These are phyloP conservation scores for Hapalemur alaotrensis DNA, from an alignment of 2,797 vertebrate species.

Conservation along the genomic window DNA sequence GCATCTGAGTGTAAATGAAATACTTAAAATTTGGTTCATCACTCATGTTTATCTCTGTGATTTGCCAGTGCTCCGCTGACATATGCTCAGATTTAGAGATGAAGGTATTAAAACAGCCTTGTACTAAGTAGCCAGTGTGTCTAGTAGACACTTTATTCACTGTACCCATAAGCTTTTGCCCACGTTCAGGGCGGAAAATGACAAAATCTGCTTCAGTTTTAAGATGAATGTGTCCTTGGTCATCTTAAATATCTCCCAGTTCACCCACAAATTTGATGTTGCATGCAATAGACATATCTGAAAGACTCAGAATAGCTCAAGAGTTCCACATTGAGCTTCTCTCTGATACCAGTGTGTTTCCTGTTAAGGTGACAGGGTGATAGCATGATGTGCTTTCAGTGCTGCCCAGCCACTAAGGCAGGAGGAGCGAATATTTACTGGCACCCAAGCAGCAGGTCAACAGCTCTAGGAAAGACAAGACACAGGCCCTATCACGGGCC, in stretches of 20 bases:
- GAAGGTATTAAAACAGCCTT: conserved; percentile 95
- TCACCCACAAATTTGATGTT: conserved; percentile 88
- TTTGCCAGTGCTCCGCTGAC: conserved; percentile 87
- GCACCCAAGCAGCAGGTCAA: conserved; percentile 85
- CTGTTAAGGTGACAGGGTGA: conserved; percentile 89
- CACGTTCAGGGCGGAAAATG: conserved; percentile 90
- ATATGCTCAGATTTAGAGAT: conserved; percentile 91
- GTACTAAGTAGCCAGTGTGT: conserved; percentile 94
- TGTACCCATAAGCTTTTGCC: conserved; percentile 91
- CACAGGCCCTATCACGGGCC: not conserved
- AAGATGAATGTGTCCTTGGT: conserved; percentile 94
- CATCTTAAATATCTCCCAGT: conserved; percentile 92
- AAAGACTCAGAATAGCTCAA: conserved; percentile 91
- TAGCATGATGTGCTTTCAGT: conserved; percentile 89
- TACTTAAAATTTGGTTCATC: conserved; percentile 91
- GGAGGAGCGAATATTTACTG: conserved; percentile 87
- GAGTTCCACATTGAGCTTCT: conserved; percentile 89
- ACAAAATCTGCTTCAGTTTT: conserved; percentile 93
- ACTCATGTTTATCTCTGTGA: conserved; percentile 87
- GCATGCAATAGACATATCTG: conserved; percentile 94
- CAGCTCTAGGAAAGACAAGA: conserved; percentile 22
- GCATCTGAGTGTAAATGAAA: conserved; percentile 90
- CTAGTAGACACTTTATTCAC: conserved; percentile 93
- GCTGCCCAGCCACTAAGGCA: conserved; percentile 89
- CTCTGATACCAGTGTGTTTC: conserved; percentile 88